Base-by-base conservation (phyloP, 1,140 invertebrate species). In the Gryon sp. region DNA sequence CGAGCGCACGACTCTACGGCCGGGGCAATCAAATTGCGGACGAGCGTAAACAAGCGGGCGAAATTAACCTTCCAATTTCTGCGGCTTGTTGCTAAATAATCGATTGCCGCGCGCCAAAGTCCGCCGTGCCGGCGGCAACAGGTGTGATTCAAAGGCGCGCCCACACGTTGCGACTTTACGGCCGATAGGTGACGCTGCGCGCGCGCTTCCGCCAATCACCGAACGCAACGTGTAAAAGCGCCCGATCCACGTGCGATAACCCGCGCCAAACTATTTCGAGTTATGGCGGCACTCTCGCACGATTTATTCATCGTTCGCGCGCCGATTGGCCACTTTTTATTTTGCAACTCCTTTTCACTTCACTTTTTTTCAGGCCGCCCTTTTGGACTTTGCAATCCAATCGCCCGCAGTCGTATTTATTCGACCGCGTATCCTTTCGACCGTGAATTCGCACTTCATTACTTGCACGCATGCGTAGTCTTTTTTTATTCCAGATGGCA, bases 1-100 rank as follows among this genome's bases (percentile, higher is more conserved):
- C 72, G 70, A 65, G 59, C 40, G 40, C 50, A 53, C 70, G 55
- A 66, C 62, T 53, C 24, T 60, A n/a, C n/a, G n/a, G 68, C 62
- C 73, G 48, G 69, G 55, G 65, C 80, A 80, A 86, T 83, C 76
- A 84, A 84, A 83, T 82, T 80, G 82, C 76, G 76, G 72, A 80
- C 68, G 82, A 83, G 81, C 80, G 81, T 83, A 84, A 84, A 83
- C 82, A 82, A 84, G 75, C 81, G 81, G 80, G 75, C 76, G 78
- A 84, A 86, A 83, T 86, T 86, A 85, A 84, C 83, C 82, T 83
- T 80, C 82, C 84, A 83, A 86, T 86, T 86, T 84, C 81, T 83
- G 83, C 82, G 81, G 83, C 83, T 84, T 84, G 84, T 85, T 82
- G 82, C 83, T 82, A 84, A 86, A 85, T 86, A 86, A 87, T 87